Base-by-base conservation (phyloP, 30 jellyfish, hydroid and myxozoan genomes). In the Catostylus mosaicus region DNA sequence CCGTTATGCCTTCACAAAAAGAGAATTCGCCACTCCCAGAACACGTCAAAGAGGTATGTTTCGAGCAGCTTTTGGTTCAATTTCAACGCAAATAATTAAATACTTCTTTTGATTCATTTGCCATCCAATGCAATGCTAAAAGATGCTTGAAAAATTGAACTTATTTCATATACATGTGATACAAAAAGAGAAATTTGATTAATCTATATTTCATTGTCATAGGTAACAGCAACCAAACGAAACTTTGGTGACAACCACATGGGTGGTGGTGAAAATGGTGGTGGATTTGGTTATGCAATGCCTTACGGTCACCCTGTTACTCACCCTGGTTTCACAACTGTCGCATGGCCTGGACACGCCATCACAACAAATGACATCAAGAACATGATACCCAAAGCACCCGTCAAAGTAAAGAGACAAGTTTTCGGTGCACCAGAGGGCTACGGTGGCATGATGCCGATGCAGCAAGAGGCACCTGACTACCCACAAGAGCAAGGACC, bases 301-400 rank as follows among this genome's bases (percentile, higher is more conserved):
- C 97, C 98, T 16, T 86, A 79, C 34, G 98, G 97, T 23, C 98
- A 93, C 66, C 98, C 98, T 3, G 98, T 93, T 35, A 93, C 98
- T 10, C 98, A 93, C 43, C 98, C 98, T 19, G 98, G 98, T 14
- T 93, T 87, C 82, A 93, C 98, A 23, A 93, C 98, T n/a, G 86
- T 93, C 0, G 98, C 97, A 0, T 93, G 80, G 81, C 98, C 98
- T 18, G 98, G 98, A 24, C 98, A 88, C 70, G 98, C 98, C 52
- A 34, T 93, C 26, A 70, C 98, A 36, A 51, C 98, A 18, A 72
- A 88, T 26, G 98, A 93, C 38, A 88, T 86, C 36, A 79, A 90
- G 72, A 85, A 92, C 50, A 92, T 24, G 66, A 92, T 92, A 45
- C 91, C 92, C 0, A 45, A 67, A 34, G 80, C 84, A 37, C 92